phyloP scores from a whole-genome alignment of 2,888 invertebrate genomes.

The Anoplius nigerrimus region DNA sequence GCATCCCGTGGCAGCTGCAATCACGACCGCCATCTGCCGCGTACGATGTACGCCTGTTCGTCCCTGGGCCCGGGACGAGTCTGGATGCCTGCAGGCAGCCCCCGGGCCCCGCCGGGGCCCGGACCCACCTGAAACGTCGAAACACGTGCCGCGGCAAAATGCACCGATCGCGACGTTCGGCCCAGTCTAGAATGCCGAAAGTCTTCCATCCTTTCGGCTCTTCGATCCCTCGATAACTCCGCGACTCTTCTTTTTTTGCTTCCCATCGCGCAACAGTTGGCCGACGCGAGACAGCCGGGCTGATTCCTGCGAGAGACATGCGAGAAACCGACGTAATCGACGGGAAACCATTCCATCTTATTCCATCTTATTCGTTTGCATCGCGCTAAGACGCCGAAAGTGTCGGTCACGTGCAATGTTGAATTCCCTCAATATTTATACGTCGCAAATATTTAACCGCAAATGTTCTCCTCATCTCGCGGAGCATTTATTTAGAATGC shows the following conservation, averaged over 20 bases:
- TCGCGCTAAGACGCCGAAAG: no score
- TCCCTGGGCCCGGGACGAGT: slow-evolving; percentile 32
- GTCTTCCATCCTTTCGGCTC: slow-evolving; percentile 23
- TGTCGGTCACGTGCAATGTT: no score
- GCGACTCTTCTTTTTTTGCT: not conserved
- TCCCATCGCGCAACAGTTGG: slow-evolving; percentile 19
- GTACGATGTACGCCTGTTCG: slow-evolving; percentile 55
- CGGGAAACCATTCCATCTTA: no score
- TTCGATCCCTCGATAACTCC: slow-evolving; percentile 6
- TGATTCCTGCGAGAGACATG: no score
- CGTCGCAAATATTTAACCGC: no score
- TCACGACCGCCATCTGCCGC: slow-evolving; percentile 71
- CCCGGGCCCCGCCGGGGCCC: slow-evolving; percentile 58
- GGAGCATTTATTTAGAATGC: no score
- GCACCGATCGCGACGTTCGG: slow-evolving; percentile 45
- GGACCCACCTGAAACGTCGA: slow-evolving; percentile 53
- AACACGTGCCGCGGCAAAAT: slow-evolving; percentile 64
- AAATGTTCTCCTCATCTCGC: no score
- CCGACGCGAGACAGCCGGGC: slow-evolving; percentile 15
- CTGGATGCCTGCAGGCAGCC: slow-evolving; percentile 10
- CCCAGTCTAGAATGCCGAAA: slow-evolving; percentile 29
- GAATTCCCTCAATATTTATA: no score
- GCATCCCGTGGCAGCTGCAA: slow-evolving; percentile 69
- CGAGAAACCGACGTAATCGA: no score
- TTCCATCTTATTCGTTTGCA: no score